Conservation (phyloP, 2,888 invertebrate genomes). For the Atrina japonica region DNA sequence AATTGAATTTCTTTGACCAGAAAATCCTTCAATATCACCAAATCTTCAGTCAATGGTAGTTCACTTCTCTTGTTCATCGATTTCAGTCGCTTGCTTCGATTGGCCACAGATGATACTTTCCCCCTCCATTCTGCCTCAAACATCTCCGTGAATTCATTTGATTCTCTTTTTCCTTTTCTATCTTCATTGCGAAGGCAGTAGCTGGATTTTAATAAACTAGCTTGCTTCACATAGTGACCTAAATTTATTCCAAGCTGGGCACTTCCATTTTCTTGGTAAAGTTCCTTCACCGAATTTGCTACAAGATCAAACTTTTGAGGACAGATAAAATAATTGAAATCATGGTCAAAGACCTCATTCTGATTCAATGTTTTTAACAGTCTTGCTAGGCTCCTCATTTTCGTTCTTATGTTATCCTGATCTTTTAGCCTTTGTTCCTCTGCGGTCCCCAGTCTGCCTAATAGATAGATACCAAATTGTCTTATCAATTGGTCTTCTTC, state of each 20-base stretch:
- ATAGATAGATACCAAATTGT: conserved; percentile 31
- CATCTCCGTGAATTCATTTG: conserved; percentile 21
- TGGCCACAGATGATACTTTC: conserved; percentile 34
- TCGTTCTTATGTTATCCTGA: conserved; percentile 37
- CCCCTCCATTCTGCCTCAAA: conserved; percentile 37
- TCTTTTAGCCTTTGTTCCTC: conserved; percentile 42
- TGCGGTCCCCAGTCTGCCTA: conserved; percentile 18
- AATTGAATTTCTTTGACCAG: conserved; percentile 1
- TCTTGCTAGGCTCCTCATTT: conserved; percentile 28
- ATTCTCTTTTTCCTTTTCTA: conserved; percentile 9
- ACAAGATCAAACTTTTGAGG: conserved; percentile 20
- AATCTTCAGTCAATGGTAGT: conserved; percentile 32
- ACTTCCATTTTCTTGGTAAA: conserved; percentile 24
- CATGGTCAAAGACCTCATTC: background rate
- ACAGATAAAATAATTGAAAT: background rate
- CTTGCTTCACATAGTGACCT: conserved; percentile 34
- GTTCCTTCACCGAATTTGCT: conserved; percentile 27
- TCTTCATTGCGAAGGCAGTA: conserved; percentile 7
- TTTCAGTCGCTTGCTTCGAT: conserved; percentile 21
- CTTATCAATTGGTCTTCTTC: conserved; percentile 26
- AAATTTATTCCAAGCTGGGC: conserved; percentile 31
- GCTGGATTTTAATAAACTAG: conserved; percentile 32
- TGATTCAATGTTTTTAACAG: conserved; percentile 27
- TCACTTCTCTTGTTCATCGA: conserved; percentile 30
- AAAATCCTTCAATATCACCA: conserved; percentile 20